Evolutionary conservation across 2,113 vertebrate genomes (phyloP), one percentile per base, ranked within the genome.

Genomic region (Leucopsar rothschildi): DNA sequence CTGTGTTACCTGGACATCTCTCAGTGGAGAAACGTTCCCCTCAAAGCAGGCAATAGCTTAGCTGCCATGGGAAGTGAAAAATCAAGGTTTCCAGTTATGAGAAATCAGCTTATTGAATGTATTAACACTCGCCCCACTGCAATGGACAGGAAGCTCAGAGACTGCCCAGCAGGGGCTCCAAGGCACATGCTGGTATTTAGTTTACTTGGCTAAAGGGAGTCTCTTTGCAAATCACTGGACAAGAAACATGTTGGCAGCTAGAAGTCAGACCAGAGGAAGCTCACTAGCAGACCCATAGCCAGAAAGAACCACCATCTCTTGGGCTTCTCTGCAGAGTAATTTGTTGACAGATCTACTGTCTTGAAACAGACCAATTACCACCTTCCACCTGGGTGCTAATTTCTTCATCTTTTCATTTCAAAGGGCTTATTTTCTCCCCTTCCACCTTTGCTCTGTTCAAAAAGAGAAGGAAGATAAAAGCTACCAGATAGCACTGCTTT

Each of bases 351-450:
- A 33, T 72, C 42, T 86, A 35, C 39, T 50, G 24, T 21, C 76
- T 76, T 82, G 71, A 90, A 94, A 63, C 4, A 70, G 25, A 76
- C 15, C 53, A 80, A 94, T 93, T 93, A 82, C 29, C 87, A 86
- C 59, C 27, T 92, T 90, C 66, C 25, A 73, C 37, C 33, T 42
- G 65, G 44, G 81, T 82, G 78, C 19, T 89, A 88, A 94, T 80
- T 93, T 69, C 56, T 91, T 96, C 10, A 90, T 73, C 78, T 61
- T 71, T 94, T 95, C 4, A 68, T 78, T 93, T 93, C 88, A 86
- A 90, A 93, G n/a, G 40, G 35, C 56, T 66, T 80, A 45, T 88
- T 76, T 90, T 52, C 68, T 87, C 25, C 6, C 53, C 28, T 71
- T 90, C 16, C 28, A 85, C 18, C 25, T 82, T 50, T 71, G 9